These are phyloP conservation scores for Hemaris fuciformis DNA, from an alignment of 2,888 invertebrate species.

Conservation along the genomic window DNA sequence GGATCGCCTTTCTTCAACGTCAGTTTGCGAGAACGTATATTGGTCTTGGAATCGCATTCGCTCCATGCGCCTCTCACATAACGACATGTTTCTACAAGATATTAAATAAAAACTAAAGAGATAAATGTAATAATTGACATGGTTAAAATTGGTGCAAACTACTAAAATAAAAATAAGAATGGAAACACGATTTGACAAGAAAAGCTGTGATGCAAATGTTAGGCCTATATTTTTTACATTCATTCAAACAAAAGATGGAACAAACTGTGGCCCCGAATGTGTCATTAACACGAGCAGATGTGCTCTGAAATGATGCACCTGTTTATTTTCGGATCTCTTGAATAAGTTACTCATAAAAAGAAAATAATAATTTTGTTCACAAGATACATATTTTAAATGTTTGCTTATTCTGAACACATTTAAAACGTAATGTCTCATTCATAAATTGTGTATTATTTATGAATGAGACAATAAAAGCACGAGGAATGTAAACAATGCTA, in stretches of 20 bases:
- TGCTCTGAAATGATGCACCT: neutral
- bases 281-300: neutral
- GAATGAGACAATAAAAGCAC: too few species aligned
- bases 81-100: constrained; percentile 86
- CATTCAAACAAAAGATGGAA: too few species aligned
- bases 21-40: constrained; percentile 90
- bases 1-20: constrained; percentile 92
- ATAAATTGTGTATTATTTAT: too few species aligned
- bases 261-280: neutral
- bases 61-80: constrained; percentile 94
- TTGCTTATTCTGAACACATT: neutral
- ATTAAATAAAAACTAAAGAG: constrained; percentile 4
- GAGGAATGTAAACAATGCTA: too few species aligned
- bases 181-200: too few species aligned
- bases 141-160: too few species aligned
- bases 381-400: neutral
- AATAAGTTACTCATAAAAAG: neutral
- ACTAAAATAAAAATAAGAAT: neutral
- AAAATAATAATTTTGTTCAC: neutral
- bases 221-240: too few species aligned
- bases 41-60: constrained; percentile 92
- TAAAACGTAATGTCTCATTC: too few species aligned
- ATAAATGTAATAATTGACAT: neutral
- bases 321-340: neutral
- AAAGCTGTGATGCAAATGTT: too few species aligned